Evolutionary conservation across 1,140 invertebrate genomes (phyloP).

Genomic region (Apocrypta bakeri): DNA sequence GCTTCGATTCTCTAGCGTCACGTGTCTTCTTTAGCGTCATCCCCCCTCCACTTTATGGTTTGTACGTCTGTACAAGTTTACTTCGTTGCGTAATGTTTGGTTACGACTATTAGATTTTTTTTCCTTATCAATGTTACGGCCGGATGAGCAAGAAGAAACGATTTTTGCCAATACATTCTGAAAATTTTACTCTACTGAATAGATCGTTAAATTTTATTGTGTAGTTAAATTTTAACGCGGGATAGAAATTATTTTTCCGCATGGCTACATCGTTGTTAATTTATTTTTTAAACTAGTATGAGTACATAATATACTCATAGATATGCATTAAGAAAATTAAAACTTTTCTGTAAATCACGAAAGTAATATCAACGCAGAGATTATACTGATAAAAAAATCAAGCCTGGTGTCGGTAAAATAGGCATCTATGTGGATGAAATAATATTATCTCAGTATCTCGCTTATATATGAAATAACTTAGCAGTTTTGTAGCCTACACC

Average conservation of each 20-base stretch:
- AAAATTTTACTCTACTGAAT: background rate
- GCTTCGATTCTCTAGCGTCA: background rate
- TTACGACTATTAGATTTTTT: background rate
- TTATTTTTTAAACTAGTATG: too few species aligned
- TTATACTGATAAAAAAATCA: background rate
- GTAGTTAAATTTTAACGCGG: too few species aligned
- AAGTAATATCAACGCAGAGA: background rate
- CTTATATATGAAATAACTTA: background rate
- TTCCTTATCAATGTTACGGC: background rate
- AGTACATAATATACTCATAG: too few species aligned
- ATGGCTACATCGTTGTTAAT: too few species aligned
- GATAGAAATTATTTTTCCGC: background rate
- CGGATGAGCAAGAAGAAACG: background rate
- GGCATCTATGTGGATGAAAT: background rate
- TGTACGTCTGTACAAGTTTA: background rate
- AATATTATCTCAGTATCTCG: background rate
- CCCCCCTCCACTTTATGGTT: too few species aligned
- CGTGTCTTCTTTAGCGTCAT: too few species aligned
- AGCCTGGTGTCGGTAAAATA: background rate
- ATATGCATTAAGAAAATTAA: too few species aligned
- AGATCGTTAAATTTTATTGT: too few species aligned
- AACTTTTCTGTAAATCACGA: background rate
- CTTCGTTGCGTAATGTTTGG: background rate
- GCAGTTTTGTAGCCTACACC: background rate
- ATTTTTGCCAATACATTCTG: background rate